Conservation (phyloP, 2,888 invertebrate genomes). For the Blomia tropicalis region DNA sequence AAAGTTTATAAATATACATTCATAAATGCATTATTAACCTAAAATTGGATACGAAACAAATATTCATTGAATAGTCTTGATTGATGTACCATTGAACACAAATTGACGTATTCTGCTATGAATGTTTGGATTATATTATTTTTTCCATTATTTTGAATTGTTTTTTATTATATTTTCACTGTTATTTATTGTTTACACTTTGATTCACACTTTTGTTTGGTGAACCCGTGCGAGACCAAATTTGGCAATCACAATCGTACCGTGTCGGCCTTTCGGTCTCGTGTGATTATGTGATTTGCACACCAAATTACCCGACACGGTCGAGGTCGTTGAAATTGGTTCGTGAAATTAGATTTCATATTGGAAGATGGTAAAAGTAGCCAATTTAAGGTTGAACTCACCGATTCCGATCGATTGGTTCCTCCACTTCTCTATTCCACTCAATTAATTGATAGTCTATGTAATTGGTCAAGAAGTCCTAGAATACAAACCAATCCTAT, state of each 20-base stretch:
- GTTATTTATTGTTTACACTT: conserved; percentile 10
- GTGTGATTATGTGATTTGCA: conserved; percentile 4
- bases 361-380: too few species aligned
- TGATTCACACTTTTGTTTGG: not conserved
- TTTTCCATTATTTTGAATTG: not conserved
- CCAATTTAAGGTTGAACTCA: too few species aligned
- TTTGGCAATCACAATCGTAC: not conserved
- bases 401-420: too few species aligned
- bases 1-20: too few species aligned
- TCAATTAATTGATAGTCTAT: not conserved
- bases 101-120: not conserved
- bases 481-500: too few species aligned
- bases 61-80: too few species aligned
- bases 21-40: too few species aligned
- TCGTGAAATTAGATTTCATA: too few species aligned
- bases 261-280: not conserved
- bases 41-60: too few species aligned
- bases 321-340: too few species aligned
- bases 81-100: conserved; percentile 1
- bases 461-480: conserved; percentile 1
- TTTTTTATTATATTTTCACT: too few species aligned
- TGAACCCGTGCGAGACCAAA: not conserved
- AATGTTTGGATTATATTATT: not conserved
- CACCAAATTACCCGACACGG: too few species aligned
- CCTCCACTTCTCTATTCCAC: not conserved